Base-by-base conservation (phyloP, 1,140 invertebrate genomes). In the Philaenus spumarius region DNA sequence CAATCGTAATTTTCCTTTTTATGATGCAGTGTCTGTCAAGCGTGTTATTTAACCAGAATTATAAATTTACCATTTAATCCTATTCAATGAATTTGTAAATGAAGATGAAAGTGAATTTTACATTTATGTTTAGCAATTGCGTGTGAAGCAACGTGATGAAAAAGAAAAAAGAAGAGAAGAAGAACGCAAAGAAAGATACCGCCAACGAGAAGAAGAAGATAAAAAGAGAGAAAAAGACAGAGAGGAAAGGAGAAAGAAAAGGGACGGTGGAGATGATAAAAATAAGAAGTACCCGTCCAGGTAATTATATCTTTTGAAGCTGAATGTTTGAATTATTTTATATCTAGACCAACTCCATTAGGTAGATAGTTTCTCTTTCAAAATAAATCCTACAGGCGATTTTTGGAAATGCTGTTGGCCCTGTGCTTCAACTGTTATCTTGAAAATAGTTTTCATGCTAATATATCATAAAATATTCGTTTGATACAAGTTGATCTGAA, bases 131-230 rank as follows among this genome's bases (percentile, higher is more conserved):
- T 52, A 65, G 63, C 51, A 45, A 23, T 39, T 42, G 20, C 51
- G 64, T 35, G 60, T 59, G 14, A 63, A 63, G 58, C 62, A 63
- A 40, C 35, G 64, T 34, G 64, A 65, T 58, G 64, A 65, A 55
- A 65, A 65, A 55, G 64, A 65, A 53, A 59, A 47, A 55, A 52
- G 54, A 24, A 50, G 64, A 40, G 64, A 65, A 58, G 61, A 65
- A 60, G 64, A 65, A 48, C 55, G 64, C 43, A 59, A 48, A 59
- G 62, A 65, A 50, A 54, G 64, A 17, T 43, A 52, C 26, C 53
- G 55, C 19, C 40, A n/a, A 12, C 45, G 52, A 53, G 63, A 62
- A 30, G 61, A 60, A 46, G 53, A 45, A 22, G 59, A 61, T 7
- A 55, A 55, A 22, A 59, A 46, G 35, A 47, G 58, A 58, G 61